Percentiles rank a stretch among this genome's conserved stretches.
Evolutionary conservation across 2,113 vertebrate species (phyloP).

Genomic region (Siphamia tubifer): DNA sequence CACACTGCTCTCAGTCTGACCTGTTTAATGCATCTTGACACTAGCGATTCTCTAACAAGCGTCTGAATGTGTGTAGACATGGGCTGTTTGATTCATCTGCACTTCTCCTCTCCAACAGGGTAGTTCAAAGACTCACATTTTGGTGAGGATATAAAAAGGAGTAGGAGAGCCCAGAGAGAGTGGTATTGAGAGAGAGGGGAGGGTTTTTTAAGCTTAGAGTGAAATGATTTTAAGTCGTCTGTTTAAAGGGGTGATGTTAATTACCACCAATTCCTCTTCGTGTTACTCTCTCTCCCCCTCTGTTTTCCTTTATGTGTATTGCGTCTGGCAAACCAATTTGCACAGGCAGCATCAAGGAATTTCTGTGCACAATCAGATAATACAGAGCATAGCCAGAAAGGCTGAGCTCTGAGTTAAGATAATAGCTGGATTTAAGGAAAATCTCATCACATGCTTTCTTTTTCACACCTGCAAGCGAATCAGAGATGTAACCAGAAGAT

Average conservation of each 20-base stretch:
- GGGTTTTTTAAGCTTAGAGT: slow-evolving; percentile 11
- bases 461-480: slow-evolving; percentile 54
- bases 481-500: slow-evolving; percentile 3
- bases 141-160: slow-evolving; percentile 43
- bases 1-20: slow-evolving; percentile 33
- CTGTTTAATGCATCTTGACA: slow-evolving; percentile 67
- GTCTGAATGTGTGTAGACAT: slow-evolving; percentile 26
- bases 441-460: slow-evolving; percentile 47
- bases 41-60: slow-evolving; percentile 51
- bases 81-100: slow-evolving; percentile 17
- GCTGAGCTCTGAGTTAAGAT: slow-evolving; percentile 42
- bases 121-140: slow-evolving; percentile 57
- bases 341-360: slow-evolving; percentile 38
- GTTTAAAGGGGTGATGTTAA: slow-evolving; percentile 55
- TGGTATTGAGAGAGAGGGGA: background rate
- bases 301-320: background rate
- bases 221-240: slow-evolving; percentile 50
- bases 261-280: slow-evolving; percentile 43
- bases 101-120: slow-evolving; percentile 14
- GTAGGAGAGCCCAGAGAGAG: slow-evolving; percentile 20
- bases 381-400: slow-evolving; percentile 20
- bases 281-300: background rate
- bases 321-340: slow-evolving; percentile 56
- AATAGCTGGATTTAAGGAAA: slow-evolving; percentile 35
- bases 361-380: slow-evolving; percentile 58